Evolutionary conservation across 2,113 vertebrate species (phyloP).

Genomic region (Aphyosemion australe): DNA sequence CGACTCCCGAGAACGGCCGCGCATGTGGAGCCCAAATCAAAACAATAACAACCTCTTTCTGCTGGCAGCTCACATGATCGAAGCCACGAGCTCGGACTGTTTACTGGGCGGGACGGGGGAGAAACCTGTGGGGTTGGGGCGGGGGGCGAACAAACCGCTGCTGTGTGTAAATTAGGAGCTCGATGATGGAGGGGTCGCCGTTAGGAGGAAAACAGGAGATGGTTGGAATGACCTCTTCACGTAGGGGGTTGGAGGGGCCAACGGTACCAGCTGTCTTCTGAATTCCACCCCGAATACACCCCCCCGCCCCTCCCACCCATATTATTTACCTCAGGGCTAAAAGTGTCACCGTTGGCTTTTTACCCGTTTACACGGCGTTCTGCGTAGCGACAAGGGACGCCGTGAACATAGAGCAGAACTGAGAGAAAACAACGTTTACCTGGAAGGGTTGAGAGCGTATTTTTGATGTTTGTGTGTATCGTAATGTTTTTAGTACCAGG

Average conservation of each 20-base stretch:
- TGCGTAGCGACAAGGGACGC: slow-evolving; percentile 15
- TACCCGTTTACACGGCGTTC: slow-evolving; percentile 30
- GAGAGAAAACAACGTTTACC: slow-evolving; percentile 21
- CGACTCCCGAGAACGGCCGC: slow-evolving; percentile 36
- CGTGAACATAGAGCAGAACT: slow-evolving; percentile 12
- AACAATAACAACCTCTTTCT: slow-evolving; percentile 70
- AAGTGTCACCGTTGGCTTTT: slow-evolving; percentile 26
- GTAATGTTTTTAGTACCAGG: slow-evolving; percentile 1
- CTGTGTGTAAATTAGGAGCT: slow-evolving; percentile 48
- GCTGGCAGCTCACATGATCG: slow-evolving; percentile 48
- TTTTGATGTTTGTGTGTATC: slow-evolving; percentile 1
- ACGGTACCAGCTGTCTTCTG: slow-evolving; percentile 58
- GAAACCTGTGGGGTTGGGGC: slow-evolving; percentile 10
- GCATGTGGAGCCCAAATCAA: slow-evolving; percentile 56
- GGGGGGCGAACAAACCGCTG: slow-evolving; percentile 25
- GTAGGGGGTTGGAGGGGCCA: slow-evolving; percentile 35
- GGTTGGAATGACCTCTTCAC: slow-evolving; percentile 32
- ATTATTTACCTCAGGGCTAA: slow-evolving; percentile 17
- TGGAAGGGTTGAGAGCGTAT: slow-evolving; percentile 15
- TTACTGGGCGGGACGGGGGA: slow-evolving; percentile 36
- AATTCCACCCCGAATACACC: slow-evolving; percentile 32
- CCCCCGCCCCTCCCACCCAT: background rate
- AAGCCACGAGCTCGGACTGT: slow-evolving; percentile 51
- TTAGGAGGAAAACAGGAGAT: slow-evolving; percentile 43
- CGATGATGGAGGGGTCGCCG: slow-evolving; percentile 3